These are phyloP conservation scores for Promerops cafer DNA, from an alignment of 2,113 vertebrate species.

Conservation along the genomic window DNA sequence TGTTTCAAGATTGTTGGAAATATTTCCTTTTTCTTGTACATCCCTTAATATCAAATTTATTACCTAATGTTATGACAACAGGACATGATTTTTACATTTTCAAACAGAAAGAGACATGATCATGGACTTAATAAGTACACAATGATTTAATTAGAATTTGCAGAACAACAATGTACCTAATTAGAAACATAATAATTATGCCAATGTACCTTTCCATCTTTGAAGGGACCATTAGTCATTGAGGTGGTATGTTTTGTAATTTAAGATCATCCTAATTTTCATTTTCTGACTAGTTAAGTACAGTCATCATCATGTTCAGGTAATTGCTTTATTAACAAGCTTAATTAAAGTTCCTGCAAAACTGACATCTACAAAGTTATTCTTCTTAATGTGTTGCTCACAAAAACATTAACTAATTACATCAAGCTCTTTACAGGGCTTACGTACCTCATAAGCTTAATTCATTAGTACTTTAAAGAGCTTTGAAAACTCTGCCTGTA, in stretches of 20 bases:
- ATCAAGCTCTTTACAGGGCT: conserved; percentile 21
- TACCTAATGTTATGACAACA: conserved; percentile 24
- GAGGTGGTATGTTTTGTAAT: conserved; percentile 53
- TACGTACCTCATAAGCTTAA: neutral
- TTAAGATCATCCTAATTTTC: conserved; percentile 68
- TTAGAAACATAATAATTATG: conserved; percentile 57
- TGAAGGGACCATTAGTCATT: conserved; percentile 46
- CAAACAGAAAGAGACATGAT: conserved; percentile 59
- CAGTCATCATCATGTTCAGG: conserved; percentile 57
- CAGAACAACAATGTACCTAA: conserved; percentile 60
- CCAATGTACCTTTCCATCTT: conserved; percentile 61
- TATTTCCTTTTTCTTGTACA: neutral
- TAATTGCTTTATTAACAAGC: conserved; percentile 73
- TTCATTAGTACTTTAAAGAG: conserved; percentile 29
- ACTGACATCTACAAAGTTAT: conserved; percentile 60
- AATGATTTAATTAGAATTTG: conserved; percentile 69
- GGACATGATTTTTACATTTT: conserved; percentile 33
- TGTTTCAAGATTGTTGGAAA: neutral
- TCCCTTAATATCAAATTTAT: neutral
- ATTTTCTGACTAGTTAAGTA: conserved; percentile 64
- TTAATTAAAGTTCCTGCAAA: conserved; percentile 72
- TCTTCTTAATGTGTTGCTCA: conserved; percentile 63
- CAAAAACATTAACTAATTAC: conserved; percentile 70
- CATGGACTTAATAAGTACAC: conserved; percentile 61
- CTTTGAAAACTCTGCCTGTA: neutral